Evolutionary conservation across 2,797 vertebrate genomes (phyloP), one percentile per base, ranked within the genome.

Genomic region (Melanotaenia trifasciata): DNA sequence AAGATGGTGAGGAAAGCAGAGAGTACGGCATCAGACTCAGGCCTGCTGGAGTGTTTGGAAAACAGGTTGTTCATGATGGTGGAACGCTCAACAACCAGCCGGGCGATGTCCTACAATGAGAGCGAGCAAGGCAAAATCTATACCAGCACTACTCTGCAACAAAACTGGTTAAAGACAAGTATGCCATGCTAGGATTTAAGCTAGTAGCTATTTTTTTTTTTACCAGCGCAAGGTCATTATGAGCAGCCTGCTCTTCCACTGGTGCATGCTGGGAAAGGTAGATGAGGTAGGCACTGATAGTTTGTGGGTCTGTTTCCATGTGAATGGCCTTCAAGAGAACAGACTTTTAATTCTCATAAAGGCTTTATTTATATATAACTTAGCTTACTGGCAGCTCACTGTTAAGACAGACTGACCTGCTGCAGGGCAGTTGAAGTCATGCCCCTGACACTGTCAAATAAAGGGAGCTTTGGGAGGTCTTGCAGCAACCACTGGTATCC

Each of bases 11-110:
- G 95, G 69, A 99, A 95, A 3, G 98, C 97, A 0, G 91, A 89
- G 14, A 99, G 96, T 54, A 99, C 96, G 0, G 96, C 95, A 0
- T 98, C 95, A 0, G 97, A 96, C 79, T 98, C 96, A 0, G 96
- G 92, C 10, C 95, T 90, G 91, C 93, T 96, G 0, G 95, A 95
- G 30, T 97, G 96, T 92, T 95, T 99, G 22, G 96, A 96, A 90
- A 99, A 99, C 58, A 99, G 95, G 89, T 94, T 97, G 76, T 97
- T 96, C 98, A 99, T 99, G 92, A 99, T 98, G 89, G 97, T 99
- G 67, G 98, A 98, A 22, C 98, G 98, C 61, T 99, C 98, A 20
- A 99, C 98, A 0, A 98, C 97, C 18, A 99, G 95, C 1, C 98
- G 93, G 32, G 98, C 98, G 1, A 99, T 95, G 1, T 99, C 98